Percentiles rank a stretch among this genome's conserved stretches.
Conservation (phyloP, 2,797 vertebrate species). For the Poecilia picta region DNA sequence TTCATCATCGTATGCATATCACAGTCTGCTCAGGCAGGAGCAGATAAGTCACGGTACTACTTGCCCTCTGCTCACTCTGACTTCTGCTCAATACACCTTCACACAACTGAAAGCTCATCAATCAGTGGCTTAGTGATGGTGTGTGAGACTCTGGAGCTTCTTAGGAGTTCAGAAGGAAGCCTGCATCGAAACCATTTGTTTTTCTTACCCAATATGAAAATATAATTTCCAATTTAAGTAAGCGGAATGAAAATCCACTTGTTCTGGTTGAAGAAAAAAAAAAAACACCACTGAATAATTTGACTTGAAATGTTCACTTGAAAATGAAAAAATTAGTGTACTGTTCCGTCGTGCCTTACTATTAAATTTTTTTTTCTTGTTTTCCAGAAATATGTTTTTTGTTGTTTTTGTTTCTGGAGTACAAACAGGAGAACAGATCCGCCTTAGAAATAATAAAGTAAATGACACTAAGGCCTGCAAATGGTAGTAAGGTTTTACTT, state of each 20-base stretch:
- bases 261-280: not conserved
- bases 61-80: slow-evolving; percentile 12
- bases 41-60: slow-evolving; percentile 32
- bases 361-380: not conserved
- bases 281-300: not conserved
- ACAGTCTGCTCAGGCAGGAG: slow-evolving; percentile 25
- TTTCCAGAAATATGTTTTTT: not conserved
- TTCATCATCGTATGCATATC: slow-evolving; percentile 53
- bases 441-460: not conserved
- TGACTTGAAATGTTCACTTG: not conserved
- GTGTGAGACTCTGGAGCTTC: slow-evolving; percentile 22
- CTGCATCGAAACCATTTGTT: not conserved
- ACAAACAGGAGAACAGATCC: not conserved
- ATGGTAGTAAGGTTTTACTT: not conserved
- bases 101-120: slow-evolving; percentile 34
- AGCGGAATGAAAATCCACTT: not conserved
- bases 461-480: not conserved
- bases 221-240: not conserved
- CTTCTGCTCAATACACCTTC: slow-evolving; percentile 35
- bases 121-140: slow-evolving; percentile 41
- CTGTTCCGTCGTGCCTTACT: not conserved
- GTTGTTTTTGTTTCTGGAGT: not conserved
- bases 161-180: not conserved
- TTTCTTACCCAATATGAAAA: not conserved
- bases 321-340: not conserved